Percentiles rank a stretch among this genome's conserved stretches.
These are phyloP conservation scores for Oxygymnocypris stewartii DNA, from an alignment of 2,113 vertebrate genomes.

Conservation along the genomic window DNA sequence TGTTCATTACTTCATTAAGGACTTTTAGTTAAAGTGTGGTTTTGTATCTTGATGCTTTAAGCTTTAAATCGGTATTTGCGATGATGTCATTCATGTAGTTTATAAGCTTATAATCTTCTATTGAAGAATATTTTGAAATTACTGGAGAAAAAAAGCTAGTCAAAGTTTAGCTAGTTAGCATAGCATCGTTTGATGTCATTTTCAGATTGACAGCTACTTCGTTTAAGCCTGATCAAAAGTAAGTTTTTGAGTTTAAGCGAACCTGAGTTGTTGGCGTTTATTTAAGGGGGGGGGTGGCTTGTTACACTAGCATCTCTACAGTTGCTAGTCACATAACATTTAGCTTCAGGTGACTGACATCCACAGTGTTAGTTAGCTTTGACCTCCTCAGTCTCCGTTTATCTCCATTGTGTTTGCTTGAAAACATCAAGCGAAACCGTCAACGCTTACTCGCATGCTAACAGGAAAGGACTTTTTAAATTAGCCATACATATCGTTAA, in stretches of 20 bases:
- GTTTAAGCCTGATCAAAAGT: neutral
- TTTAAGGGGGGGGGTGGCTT: no score
- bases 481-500: neutral
- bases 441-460: no score
- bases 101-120: neutral
- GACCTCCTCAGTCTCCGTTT: no score
- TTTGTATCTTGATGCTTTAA: neutral
- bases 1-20: neutral
- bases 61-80: neutral
- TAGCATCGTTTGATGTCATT: neutral
- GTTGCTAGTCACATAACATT: no score
- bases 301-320: no score
- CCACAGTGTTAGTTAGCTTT: no score
- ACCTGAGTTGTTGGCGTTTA: no score
- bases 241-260: no score
- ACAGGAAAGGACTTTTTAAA: neutral
- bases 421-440: no score
- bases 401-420: no score
- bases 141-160: neutral
- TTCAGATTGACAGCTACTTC: neutral
- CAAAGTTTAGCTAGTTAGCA: neutral
- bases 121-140: neutral
- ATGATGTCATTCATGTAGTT: neutral
- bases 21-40: neutral
- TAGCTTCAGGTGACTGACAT: no score